Percentiles rank a stretch among this genome's conserved stretches.
These are phyloP conservation scores for Pteronotus mesoamericanus DNA, from an alignment of 2,797 vertebrate genomes.

Conservation along the genomic window DNA sequence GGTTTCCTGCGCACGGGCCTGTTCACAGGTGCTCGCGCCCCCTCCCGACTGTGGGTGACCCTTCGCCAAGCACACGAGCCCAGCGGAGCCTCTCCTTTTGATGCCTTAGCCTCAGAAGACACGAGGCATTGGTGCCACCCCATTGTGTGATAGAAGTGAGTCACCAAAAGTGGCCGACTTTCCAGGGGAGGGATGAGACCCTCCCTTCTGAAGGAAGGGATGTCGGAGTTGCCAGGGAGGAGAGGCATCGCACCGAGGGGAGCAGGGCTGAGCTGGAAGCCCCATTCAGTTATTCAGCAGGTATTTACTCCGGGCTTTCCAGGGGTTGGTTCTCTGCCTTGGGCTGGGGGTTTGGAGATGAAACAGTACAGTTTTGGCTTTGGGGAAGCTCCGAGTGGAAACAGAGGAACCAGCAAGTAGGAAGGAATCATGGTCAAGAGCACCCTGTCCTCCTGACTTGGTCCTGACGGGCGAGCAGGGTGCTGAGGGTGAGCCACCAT, in stretches of 20 bases:
- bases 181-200: neutral
- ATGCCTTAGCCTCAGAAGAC: neutral
- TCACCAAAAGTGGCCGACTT: neutral
- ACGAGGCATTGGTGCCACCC: neutral
- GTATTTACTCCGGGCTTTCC: neutral
- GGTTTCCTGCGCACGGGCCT: neutral
- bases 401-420: neutral
- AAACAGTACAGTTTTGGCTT: neutral
- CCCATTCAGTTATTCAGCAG: neutral
- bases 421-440: neutral
- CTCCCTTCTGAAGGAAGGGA: neutral
- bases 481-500: rapidly evolving
- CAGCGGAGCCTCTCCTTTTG: neutral
- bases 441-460: neutral
- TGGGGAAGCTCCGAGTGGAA: neutral
- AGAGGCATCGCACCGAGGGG: neutral
- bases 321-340: neutral
- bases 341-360: neutral
- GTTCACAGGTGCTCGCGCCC: neutral
- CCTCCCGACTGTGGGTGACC: neutral
- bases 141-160: neutral
- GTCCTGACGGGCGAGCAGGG: neutral
- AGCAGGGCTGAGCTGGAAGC: neutral
- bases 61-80: neutral
- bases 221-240: neutral